Evolutionary conservation across 2,797 vertebrate genomes (phyloP).

Genomic region (Gymnopithys bicolor): DNA sequence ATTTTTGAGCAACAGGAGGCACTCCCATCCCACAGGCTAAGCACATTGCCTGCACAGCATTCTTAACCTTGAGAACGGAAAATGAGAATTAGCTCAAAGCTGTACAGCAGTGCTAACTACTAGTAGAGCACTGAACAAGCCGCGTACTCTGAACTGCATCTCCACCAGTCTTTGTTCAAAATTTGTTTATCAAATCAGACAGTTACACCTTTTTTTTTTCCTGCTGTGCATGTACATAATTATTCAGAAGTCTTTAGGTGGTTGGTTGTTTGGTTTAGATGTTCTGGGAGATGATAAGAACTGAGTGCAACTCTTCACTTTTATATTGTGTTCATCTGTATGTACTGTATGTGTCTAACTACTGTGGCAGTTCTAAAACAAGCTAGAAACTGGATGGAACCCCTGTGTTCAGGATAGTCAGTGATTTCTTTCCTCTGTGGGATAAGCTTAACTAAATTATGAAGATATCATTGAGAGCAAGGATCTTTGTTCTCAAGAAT

Average conservation of each 20-base stretch:
- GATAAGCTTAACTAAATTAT: background rate
- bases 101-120: background rate
- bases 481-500: background rate
- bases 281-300: background rate
- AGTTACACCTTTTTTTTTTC: background rate
- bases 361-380: background rate
- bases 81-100: conserved; percentile 51
- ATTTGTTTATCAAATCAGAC: conserved; percentile 42
- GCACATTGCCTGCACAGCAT: conserved; percentile 21
- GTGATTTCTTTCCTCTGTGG: background rate
- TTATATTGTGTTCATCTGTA: background rate
- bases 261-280: background rate
- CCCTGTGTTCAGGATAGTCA: background rate
- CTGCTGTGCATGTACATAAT: background rate
- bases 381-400: background rate
- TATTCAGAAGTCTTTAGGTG: conserved; percentile 1
- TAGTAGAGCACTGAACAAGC: conserved; percentile 1
- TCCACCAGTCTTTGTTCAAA: background rate
- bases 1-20: conserved; percentile 73
- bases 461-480: background rate
- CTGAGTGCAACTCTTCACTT: background rate
- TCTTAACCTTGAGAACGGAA: conserved; percentile 44
- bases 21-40: conserved; percentile 73
- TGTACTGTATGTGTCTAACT: background rate
- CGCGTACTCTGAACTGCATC: background rate